phyloP scores from a whole-genome alignment of 2,888 invertebrate genomes.

The Polietes domitor region DNA sequence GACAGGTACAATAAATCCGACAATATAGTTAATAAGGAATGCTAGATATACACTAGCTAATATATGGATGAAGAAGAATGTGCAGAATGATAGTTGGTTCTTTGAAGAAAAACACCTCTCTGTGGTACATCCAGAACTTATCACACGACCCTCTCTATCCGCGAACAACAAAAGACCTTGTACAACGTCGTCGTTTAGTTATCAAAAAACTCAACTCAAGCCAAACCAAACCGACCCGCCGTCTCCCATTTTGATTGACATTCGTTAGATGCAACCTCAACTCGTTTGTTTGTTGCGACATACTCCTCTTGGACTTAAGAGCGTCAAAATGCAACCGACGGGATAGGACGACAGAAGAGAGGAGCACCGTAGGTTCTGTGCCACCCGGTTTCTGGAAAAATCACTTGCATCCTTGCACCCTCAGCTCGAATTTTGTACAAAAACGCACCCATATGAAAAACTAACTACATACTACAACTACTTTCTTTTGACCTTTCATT shows the following conservation, averaged over 20 bases:
- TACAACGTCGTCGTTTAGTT: background rate
- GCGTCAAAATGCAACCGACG: background rate
- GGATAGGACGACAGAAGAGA: background rate
- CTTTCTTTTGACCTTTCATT: slow-evolving; percentile 36
- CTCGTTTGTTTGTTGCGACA: background rate
- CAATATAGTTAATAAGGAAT: no score
- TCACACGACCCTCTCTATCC: background rate
- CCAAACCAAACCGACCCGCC: background rate
- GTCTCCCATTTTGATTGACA: slow-evolving; percentile 20
- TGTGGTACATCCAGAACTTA: background rate
- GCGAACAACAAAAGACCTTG: background rate
- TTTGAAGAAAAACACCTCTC: no score
- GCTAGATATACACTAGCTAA: no score
- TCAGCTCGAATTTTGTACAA: background rate
- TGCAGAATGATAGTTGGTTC: no score
- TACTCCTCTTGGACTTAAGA: background rate
- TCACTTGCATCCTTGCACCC: background rate
- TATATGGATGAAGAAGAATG: no score
- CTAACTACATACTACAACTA: slow-evolving; percentile 20
- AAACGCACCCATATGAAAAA: slow-evolving; percentile 11
- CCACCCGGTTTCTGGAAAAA: background rate
- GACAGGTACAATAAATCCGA: no score
- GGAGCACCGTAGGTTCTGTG: background rate
- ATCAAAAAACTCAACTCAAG: background rate
- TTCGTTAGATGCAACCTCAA: slow-evolving; percentile 32